Evolutionary conservation across 1,140 invertebrate genomes (phyloP), one percentile per base, ranked within the genome.

Genomic region (Bilobella aurantiaca): DNA sequence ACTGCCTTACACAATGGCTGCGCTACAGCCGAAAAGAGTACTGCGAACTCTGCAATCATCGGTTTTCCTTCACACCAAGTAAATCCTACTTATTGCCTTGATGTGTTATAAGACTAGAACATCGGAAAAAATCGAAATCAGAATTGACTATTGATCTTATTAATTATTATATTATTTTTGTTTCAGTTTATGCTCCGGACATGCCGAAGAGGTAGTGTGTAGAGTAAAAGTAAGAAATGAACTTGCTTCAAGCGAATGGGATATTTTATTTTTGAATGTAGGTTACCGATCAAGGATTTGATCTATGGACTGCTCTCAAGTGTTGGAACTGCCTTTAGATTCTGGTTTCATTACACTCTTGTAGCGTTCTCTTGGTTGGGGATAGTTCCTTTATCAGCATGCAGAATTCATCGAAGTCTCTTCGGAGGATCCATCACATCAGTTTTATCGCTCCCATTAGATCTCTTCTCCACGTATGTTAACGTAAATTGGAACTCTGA

Each of bases 281-380:
- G 28, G 18, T 34, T 59, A 59, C 58, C 58, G 5, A 81, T 93
- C 0, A 87, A 86, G 63, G 49, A 53, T 53, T 12, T 53, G 49
- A 14, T 53, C 14, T 23, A 53, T 53, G 95, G 96, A 1, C 79
- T 98, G 23, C 82, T 96, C 56, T 85, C 86, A 2, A 97, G 93
- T 68, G 84, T 98, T 8, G 85, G 87, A 1, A 91, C 91, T 47
- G 95, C 93, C 12, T 86, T 97, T 0, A 87, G 92, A 75, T 95
- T 94, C 78, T 97, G 95, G 93, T 79, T 97, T 3, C 95, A 97
- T 78, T 98, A 97, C 75, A 94, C 93, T 0, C 75, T 98, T 5
- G 96, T 98, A 3, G 93, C 93, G 18, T 79, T 90, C 49, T 95
- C 95, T n/a, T 99, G 96, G 96, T 82, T 98, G 2, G 94, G 91